These are phyloP conservation scores for Spea hammondii DNA, from an alignment of 2,797 vertebrate genomes.

Conservation along the genomic window DNA sequence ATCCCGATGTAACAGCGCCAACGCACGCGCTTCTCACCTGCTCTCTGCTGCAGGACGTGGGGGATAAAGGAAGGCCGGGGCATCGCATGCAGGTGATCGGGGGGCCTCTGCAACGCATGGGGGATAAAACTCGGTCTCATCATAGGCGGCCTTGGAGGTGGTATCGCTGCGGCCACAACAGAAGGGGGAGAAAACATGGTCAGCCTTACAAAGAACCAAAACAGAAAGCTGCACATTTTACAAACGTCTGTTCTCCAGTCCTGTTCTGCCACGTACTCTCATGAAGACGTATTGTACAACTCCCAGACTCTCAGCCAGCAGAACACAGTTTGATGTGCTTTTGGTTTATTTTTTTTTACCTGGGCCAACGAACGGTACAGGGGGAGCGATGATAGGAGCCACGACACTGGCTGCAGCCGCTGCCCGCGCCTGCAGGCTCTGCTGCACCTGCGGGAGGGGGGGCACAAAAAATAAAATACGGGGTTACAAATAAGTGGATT, in stretches of 20 bases:
- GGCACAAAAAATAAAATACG: background rate
- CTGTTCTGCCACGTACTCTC: too few species aligned
- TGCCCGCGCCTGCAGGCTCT: slow-evolving; percentile 86
- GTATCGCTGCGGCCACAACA: slow-evolving; percentile 63
- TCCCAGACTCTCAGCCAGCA: too few species aligned
- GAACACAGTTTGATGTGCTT: too few species aligned
- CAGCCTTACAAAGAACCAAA: background rate
- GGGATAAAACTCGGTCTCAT: slow-evolving; percentile 87
- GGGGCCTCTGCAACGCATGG: slow-evolving; percentile 84
- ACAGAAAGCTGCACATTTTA: background rate
- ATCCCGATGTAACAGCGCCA: too few species aligned
- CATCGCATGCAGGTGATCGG: background rate
- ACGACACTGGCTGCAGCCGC: slow-evolving; percentile 76
- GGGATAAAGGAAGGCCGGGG: slow-evolving; percentile 43
- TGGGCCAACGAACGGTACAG: slow-evolving; percentile 78
- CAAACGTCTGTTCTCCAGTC: too few species aligned
- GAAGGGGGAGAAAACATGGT: background rate
- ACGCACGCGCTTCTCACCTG: slow-evolving; percentile 4
- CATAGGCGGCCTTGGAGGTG: slow-evolving; percentile 76
- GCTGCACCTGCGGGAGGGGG: slow-evolving; percentile 76
- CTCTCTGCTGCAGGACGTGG: slow-evolving; percentile 35
- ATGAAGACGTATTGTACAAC: too few species aligned
- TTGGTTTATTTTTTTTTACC: slow-evolving; percentile 50
- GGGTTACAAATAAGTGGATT: too few species aligned
- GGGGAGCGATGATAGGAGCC: slow-evolving; percentile 71